Conservation (phyloP, 2,888 invertebrate genomes). For the Cyrtodaria siliqua region DNA sequence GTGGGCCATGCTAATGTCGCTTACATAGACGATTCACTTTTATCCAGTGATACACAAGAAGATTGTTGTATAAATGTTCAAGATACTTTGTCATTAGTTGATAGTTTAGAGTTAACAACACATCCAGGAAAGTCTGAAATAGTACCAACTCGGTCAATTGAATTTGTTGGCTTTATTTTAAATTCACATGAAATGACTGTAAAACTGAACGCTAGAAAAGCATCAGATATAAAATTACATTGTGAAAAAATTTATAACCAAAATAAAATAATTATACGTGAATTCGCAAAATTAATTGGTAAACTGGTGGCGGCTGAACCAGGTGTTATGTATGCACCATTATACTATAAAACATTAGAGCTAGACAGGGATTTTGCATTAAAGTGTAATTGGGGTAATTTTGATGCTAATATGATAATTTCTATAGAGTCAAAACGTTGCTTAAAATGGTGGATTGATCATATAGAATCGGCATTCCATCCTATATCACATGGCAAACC, state of each 20-base stretch:
- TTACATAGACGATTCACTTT: background rate
- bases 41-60: background rate
- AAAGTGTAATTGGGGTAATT: constrained; percentile 35
- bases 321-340: constrained; percentile 31
- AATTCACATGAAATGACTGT: constrained; percentile 22
- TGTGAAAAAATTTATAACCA: constrained; percentile 12
- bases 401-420: constrained; percentile 27
- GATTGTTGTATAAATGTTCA: background rate
- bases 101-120: background rate
- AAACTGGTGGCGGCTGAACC: constrained; percentile 36
- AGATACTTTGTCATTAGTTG: background rate
- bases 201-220: constrained; percentile 16
- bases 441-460: constrained; percentile 46
- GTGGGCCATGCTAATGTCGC: too few relatives aligned
- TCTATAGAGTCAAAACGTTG: constrained; percentile 5
- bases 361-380: constrained; percentile 28
- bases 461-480: constrained; percentile 16
- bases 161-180: constrained; percentile 15
- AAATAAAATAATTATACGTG: constrained; percentile 18
- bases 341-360: constrained; percentile 34
- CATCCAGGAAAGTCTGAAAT: constrained; percentile 7
- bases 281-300: constrained; percentile 43
- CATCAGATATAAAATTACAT: background rate
- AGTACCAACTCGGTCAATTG: constrained; percentile 14
- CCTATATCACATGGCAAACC: constrained; percentile 5